Base-by-base conservation (phyloP, 1,140 invertebrate genomes). In the Helicoverpa zea region DNA sequence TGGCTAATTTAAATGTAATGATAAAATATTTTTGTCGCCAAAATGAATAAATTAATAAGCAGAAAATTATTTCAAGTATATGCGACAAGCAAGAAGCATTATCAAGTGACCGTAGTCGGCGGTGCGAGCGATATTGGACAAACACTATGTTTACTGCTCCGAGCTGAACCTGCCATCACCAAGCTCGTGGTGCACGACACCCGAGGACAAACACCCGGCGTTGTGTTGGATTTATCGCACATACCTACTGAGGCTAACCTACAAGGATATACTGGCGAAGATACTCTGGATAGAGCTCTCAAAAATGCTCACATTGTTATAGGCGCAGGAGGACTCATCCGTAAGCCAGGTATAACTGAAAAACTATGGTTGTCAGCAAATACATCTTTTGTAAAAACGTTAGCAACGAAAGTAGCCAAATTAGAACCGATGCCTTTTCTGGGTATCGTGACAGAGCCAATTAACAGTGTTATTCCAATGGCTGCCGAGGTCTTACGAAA, bases 321-420 rank as follows among this genome's bases (percentile, higher is more conserved):
- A 47, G 96, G 97, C 51, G 96, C 97, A 43, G 97, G 97, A 74
- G 97, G 97, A 80, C 95, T 97, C 2, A 95, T 96, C n/a, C 89
- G 96, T 78, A 97, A 97, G 86, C 97, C 97, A 66, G 96, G 96
- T 85, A 91, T 94, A 88, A 90, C 92, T 11, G 83, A 95, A 63
- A 96, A 97, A 88, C 96, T 97, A 90, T 92, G 97, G n/a, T 97
- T 98, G 87, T 96, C 96, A 86, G 96, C 95, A 7, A 98, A 98
- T 91, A 96, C 96, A 10, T 92, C 95, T n/a, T 97, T 98, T 86
- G 96, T 97, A n/a, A 94, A 96, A 81, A 96, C 96, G 82, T 84
- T 97, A 30, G 93, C 95, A 2, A 84, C 93, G 47, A 94, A 94
- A 16, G 92, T 96, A 84, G 96, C 96, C 35, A 94, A 96, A 89